These are phyloP conservation scores for Philereme vetulata DNA, from an alignment of 2,888 invertebrate genomes.

Conservation along the genomic window DNA sequence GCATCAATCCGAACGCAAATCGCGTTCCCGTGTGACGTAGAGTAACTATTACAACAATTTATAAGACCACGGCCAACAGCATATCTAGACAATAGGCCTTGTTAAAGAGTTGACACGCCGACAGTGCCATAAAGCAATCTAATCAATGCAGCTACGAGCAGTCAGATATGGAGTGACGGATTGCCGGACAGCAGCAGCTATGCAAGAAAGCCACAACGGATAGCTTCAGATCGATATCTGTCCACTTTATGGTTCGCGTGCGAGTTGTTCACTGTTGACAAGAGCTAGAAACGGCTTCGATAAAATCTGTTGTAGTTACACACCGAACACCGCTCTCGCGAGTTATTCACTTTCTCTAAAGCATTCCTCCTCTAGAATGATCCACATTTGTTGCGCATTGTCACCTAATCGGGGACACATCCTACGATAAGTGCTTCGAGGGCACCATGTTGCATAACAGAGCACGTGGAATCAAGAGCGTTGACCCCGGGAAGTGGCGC, in stretches of 20 bases:
- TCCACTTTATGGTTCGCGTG: constrained; percentile 57
- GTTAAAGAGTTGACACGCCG: constrained; percentile 57
- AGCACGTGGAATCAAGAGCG: constrained; percentile 70
- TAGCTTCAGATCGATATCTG: constrained; percentile 59
- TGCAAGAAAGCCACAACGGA: constrained; percentile 52
- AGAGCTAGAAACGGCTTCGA: constrained; percentile 54
- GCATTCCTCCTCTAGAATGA: constrained; percentile 41
- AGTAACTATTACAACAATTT: constrained; percentile 54
- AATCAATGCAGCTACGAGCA: constrained; percentile 59
- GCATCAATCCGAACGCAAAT: constrained; percentile 43
- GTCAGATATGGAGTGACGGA: constrained; percentile 59
- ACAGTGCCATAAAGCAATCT: constrained; percentile 61
- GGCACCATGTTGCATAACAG: constrained; percentile 62
- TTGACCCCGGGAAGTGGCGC: constrained; percentile 67
- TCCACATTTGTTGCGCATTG: constrained; percentile 38
- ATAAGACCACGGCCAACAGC: constrained; percentile 49
- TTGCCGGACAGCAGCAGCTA: constrained; percentile 45
- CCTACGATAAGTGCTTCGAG: constrained; percentile 49
- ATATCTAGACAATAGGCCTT: constrained; percentile 60
- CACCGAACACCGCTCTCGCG: constrained; percentile 49
- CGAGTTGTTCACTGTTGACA: constrained; percentile 57
- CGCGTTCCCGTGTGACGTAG: constrained; percentile 51
- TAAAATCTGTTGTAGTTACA: constrained; percentile 55
- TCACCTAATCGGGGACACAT: constrained; percentile 48
- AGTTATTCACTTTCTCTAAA: constrained; percentile 63